Percentiles rank a stretch among this genome's conserved stretches.
Conservation (phyloP, 2,888 invertebrate genomes). For the Periphyllus acericola region DNA sequence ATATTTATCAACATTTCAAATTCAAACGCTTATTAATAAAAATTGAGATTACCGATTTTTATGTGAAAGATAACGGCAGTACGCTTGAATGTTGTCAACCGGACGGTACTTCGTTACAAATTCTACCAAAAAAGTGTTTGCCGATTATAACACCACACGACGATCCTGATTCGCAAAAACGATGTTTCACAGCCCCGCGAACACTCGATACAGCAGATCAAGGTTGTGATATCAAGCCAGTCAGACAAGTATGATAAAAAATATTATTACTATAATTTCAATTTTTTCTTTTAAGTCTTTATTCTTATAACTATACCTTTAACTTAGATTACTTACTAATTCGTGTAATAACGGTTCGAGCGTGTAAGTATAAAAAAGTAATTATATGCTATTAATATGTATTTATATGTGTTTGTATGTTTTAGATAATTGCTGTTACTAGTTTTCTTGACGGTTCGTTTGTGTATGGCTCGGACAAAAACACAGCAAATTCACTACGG, state of each 20-base stretch:
- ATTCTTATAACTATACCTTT: not conserved
- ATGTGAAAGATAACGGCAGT: not conserved
- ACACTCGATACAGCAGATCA: conserved; percentile 49
- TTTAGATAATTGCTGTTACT: conserved; percentile 63
- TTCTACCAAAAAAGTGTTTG: conserved; percentile 65
- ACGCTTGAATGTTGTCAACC: conserved; percentile 66
- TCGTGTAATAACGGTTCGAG: not conserved
- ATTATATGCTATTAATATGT: not conserved
- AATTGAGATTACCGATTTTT: too few species aligned
- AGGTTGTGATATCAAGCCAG: conserved; percentile 61
- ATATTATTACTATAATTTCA: not conserved
- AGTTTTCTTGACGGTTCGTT: conserved; percentile 63
- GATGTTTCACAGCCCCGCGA: conserved; percentile 60
- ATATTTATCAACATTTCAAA: too few species aligned
- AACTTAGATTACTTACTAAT: not conserved
- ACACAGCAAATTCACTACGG: conserved; percentile 51
- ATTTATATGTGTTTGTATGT: not conserved
- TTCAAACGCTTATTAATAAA: too few species aligned
- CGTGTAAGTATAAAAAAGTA: not conserved
- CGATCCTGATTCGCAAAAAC: conserved; percentile 50
- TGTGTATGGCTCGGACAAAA: conserved; percentile 62
- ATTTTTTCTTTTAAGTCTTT: not conserved
- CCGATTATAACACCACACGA: conserved; percentile 57
- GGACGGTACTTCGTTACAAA: conserved; percentile 65
- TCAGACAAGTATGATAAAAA: conserved; percentile 59